Conservation (phyloP, 2,113 vertebrate species). For the Indicator maculatus region DNA sequence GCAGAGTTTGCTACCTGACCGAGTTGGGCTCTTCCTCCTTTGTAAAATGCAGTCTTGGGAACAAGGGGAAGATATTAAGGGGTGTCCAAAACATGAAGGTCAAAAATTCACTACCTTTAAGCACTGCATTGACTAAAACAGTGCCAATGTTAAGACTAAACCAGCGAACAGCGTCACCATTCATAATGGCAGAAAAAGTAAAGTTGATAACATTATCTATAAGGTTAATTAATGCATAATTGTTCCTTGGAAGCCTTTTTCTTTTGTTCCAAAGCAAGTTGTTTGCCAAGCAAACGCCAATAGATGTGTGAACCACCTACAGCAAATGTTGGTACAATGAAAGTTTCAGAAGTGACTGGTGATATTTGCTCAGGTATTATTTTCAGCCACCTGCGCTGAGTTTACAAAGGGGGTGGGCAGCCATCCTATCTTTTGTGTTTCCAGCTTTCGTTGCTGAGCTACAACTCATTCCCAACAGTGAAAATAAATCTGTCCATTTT, state of each 20-base stretch:
- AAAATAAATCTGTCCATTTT: constrained; percentile 28
- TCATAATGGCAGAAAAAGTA: constrained; percentile 4
- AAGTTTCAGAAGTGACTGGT: constrained; percentile 47
- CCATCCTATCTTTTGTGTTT: constrained; percentile 32
- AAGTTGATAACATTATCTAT: constrained; percentile 1
- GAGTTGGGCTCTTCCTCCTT: background rate
- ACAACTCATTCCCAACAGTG: background rate
- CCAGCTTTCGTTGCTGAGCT: constrained; percentile 49
- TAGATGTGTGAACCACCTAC: constrained; percentile 62
- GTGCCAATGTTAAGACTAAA: background rate
- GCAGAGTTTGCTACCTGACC: background rate
- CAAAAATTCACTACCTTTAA: background rate
- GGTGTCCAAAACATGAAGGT: background rate
- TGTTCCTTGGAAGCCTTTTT: constrained; percentile 8
- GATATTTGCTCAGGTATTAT: constrained; percentile 72
- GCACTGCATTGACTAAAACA: background rate
- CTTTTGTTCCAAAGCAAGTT: constrained; percentile 45
- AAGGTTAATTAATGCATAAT: constrained; percentile 29
- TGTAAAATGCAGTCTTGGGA: background rate
- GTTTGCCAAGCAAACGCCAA: constrained; percentile 65
- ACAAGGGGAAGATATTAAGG: background rate
- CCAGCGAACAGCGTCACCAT: background rate
- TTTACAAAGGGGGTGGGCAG: constrained; percentile 74
- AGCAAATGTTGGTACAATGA: constrained; percentile 73
- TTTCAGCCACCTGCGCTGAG: constrained; percentile 70